Percentiles rank a stretch among this genome's conserved stretches.
These are phyloP conservation scores for Anolis carolinensis DNA, from an alignment of 2,113 vertebrate genomes.

Conservation along the genomic window DNA sequence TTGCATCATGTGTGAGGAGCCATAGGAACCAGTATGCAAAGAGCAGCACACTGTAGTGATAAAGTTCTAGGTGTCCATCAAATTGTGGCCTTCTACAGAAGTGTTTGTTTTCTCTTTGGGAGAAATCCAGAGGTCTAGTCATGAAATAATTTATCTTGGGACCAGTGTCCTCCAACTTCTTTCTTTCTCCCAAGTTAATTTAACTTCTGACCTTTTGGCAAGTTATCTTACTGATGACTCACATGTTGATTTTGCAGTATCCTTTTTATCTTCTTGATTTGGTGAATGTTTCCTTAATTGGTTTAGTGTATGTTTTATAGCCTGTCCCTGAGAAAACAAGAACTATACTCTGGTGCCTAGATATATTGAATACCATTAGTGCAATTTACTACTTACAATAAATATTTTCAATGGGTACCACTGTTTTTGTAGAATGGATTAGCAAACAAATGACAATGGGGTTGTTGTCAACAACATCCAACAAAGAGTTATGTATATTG, in stretches of 20 bases:
- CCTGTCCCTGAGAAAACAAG: conserved; percentile 15
- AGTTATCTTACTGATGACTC: neutral
- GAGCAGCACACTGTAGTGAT: no score
- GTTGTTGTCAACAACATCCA: conserved; percentile 4
- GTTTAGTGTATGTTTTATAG: conserved; percentile 35
- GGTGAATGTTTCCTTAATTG: conserved; percentile 2
- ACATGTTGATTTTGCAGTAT: neutral
- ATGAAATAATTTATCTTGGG: neutral
- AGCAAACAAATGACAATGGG: conserved; percentile 23
- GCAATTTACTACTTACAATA: conserved; percentile 7
- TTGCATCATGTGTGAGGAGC: no score
- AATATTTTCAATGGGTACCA: neutral
- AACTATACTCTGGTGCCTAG: conserved; percentile 8
- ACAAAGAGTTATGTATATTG: neutral
- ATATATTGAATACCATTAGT: conserved; percentile 38
- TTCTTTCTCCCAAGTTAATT: neutral
- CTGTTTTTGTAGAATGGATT: conserved; percentile 30
- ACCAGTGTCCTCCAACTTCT: neutral
- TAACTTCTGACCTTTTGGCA: neutral
- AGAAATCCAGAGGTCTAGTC: neutral
- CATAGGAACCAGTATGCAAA: no score
- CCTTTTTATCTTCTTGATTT: neutral
- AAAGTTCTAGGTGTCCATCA: neutral
- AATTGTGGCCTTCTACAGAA: neutral
- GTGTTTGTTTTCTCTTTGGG: neutral